Conservation (phyloP, 2,888 invertebrate genomes). For the Metallyticus violacea region DNA sequence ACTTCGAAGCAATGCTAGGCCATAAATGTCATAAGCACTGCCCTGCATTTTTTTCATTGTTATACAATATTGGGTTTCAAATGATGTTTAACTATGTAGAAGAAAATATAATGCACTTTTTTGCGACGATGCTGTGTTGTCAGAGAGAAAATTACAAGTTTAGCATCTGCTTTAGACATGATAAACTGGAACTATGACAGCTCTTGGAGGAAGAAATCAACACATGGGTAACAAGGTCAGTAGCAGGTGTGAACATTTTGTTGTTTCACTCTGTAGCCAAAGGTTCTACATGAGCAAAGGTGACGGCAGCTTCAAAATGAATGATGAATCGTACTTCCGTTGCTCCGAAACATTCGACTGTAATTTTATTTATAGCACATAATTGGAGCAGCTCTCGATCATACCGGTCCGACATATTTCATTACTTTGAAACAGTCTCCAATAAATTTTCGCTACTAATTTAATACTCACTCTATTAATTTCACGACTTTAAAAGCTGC, state of each 20-base stretch:
- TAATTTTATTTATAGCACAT: neutral
- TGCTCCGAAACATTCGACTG: neutral
- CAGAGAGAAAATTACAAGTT: neutral
- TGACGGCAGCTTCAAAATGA: neutral
- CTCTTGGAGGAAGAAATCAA: neutral
- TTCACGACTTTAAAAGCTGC: neutral
- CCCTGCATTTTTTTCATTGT: too few species aligned
- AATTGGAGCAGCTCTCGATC: neutral
- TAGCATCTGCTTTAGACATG: neutral
- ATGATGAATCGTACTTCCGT: neutral
- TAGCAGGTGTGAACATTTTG: neutral
- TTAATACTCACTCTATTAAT: neutral
- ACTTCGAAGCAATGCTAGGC: too few species aligned
- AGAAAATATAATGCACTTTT: neutral
- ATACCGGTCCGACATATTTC: neutral
- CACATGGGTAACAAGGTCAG: neutral
- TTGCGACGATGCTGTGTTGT: neutral
- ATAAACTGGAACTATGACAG: neutral
- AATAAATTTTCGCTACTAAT: neutral
- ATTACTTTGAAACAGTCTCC: neutral
- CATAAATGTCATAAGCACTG: too few species aligned
- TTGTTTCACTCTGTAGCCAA: neutral
- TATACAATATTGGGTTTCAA: too few species aligned
- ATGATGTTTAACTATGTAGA: neutral
- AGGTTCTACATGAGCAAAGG: neutral